A percentile compares a stretch with the other conserved stretches of the same genome.
These are phyloP conservation scores for Ecliptopera silaceata DNA, from an alignment of 2,888 invertebrate species.

Conservation along the genomic window DNA sequence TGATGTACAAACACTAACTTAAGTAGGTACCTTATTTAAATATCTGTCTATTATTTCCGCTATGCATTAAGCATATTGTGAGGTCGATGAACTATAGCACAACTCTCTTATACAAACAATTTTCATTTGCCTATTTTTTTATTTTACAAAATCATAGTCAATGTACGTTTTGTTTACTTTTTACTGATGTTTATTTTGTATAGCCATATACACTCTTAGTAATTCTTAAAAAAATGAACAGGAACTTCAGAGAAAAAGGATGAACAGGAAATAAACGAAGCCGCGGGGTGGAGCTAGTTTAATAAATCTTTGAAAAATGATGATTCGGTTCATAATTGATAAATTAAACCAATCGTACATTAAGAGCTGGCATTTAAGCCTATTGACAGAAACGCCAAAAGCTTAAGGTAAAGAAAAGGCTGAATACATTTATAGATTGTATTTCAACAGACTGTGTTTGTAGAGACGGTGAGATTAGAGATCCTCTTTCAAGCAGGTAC, in stretches of 20 bases:
- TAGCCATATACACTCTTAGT: too few relatives aligned
- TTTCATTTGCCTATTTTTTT: conserved; percentile 1
- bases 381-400: not conserved
- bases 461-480: conserved; percentile 18
- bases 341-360: not conserved
- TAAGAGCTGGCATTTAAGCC: not conserved
- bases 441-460: conserved; percentile 4
- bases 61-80: conserved; percentile 27
- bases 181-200: too few relatives aligned
- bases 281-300: too few relatives aligned
- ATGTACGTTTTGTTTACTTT: too few relatives aligned
- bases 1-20: conserved; percentile 16
- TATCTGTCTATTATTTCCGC: conserved; percentile 31
- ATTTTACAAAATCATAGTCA: conserved; percentile 3
- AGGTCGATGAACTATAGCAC: conserved; percentile 31
- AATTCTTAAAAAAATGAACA: too few relatives aligned
- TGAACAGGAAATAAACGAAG: too few relatives aligned
- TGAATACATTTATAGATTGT: conserved; percentile 6
- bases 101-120: conserved; percentile 23
- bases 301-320: not conserved
- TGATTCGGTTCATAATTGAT: not conserved
- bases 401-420: not conserved
- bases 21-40: conserved; percentile 24
- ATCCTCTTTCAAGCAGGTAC: conserved; percentile 26
- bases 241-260: too few relatives aligned